These are phyloP conservation scores for Aphodius granarius DNA, from an alignment of 2,888 invertebrate species.

Conservation along the genomic window DNA sequence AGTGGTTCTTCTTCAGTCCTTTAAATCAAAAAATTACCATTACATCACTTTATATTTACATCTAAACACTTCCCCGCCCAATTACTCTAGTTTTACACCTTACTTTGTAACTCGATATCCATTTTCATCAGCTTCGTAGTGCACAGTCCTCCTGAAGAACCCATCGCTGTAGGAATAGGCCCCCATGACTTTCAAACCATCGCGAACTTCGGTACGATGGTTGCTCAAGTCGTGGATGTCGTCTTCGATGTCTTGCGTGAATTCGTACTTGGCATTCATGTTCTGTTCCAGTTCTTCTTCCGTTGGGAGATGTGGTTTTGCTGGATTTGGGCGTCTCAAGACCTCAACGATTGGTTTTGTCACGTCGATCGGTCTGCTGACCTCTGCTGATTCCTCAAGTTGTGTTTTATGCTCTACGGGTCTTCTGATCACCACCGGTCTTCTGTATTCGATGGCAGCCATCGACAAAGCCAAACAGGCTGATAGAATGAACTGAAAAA, in stretches of 20 bases:
- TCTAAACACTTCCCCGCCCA: background rate
- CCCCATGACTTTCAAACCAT: constrained; percentile 56
- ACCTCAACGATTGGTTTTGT: background rate
- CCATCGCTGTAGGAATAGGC: constrained; percentile 65
- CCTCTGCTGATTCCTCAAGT: too few species aligned
- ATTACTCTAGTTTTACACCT: constrained; percentile 33
- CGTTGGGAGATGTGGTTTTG: constrained; percentile 15
- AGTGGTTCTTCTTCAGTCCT: constrained; percentile 51
- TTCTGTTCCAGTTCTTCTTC: constrained; percentile 35
- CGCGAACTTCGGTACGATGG: constrained; percentile 51
- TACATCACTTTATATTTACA: background rate
- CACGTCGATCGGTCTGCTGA: background rate
- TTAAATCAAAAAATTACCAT: constrained; percentile 43
- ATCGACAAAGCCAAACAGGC: background rate
- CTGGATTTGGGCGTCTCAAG: background rate
- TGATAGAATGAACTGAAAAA: background rate
- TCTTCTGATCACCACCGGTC: background rate
- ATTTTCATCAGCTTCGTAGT: constrained; percentile 63
- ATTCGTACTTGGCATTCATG: constrained; percentile 47
- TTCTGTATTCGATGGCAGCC: background rate
- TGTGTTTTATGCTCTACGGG: background rate
- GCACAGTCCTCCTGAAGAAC: constrained; percentile 57
- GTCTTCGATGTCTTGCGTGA: constrained; percentile 54
- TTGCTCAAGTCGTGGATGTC: constrained; percentile 55
- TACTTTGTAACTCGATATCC: constrained; percentile 63